Base-by-base conservation (phyloP, 2,888 invertebrate species). In the Apodemia mormo region DNA sequence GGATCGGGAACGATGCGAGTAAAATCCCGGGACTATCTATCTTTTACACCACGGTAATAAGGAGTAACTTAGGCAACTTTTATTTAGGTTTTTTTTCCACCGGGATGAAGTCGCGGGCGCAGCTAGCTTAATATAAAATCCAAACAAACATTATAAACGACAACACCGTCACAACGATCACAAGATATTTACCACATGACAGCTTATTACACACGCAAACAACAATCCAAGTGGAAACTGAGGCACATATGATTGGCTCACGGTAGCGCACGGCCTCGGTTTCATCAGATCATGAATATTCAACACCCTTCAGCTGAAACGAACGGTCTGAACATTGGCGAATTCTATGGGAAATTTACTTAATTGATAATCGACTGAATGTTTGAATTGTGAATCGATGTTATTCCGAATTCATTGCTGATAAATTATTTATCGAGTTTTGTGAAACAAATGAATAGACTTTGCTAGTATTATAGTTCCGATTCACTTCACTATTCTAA, bases 321-420 rank as follows among this genome's bases (percentile, higher is more conserved):
- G 66, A 29, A 66, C 43, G 45, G 43, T 65, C 33, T 67, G 67
- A 61, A 30, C 61, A 33, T 33, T 61, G 58, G 61, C 33, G 61
- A 61, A 33, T 61, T 30, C 61, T 61, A 33, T 61, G 61, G 49
- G 14, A 61, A 30, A 30, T 61, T 61, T 61, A 61, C 61, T 61
- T 61, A 61, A 61, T 61, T 61, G 61, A 61, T 61, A 61, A 61
- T 61, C 61, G 33, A 61, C 33, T 61, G 49, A n/a, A 52, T n/a
- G 49, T 52, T 52, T 52, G 33, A 33, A 61, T 61, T 61, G 30
- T 9, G 29, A 30, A 30, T 58, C 58, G 58, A 58, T 58, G 58
- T 29, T 58, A 10, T 30, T 12, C 29, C 22, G 12, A 29, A 58
- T 58, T 58, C 58, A 29, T 22, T 58, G 54, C 8, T 58, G 10